Evolutionary conservation across 2,797 vertebrate species (phyloP), one percentile per base, ranked within the genome.

Genomic region (Onychomys torridus): DNA sequence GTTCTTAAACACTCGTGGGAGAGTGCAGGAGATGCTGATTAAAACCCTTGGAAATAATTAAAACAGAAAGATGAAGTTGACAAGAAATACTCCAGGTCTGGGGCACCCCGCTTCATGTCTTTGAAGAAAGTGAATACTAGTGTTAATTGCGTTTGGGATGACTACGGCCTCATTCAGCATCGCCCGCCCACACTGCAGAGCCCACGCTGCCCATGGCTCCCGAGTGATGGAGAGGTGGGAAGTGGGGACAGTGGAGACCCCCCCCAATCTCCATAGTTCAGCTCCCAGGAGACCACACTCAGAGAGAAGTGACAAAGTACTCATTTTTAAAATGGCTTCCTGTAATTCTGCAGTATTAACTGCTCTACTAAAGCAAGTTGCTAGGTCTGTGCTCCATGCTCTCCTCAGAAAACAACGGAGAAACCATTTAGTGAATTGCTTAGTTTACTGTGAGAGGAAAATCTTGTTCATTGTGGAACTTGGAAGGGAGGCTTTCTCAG

Each of bases 31-130:
- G 46, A 96, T 94, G 75, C 29, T 73, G 90, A 83, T 78, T 97
- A 77, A 86, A 92, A 67, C 2, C 61, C 75, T 55, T 78, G 43
- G 61, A 92, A 92, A 71, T 97, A 82, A 96, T 89, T 89, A 90
- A 37, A 75, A 83, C 85, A 84, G 90, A 96, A 90, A 77, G 90
- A 91, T 17, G 43, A 93, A 55, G 37, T 49, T 93, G 89, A 84
- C 92, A 81, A 89, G 78, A 92, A 81, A 55, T 83, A 11, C 81
- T 81, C 5, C 49, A 59, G 94, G 82, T 90, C 94, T 93, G 78
- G 93, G 73, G 73, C 88, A 83, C 93, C 82, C 29, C 89, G 89
- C 88, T 89, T 94, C 52, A 65, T 29, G 49, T 83, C 37, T 95
- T 91, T 90, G 21, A 83, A 59, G 95, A 81, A 87, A 75, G 61